Evolutionary conservation across 2,113 vertebrate species (phyloP), one percentile per base, ranked within the genome.

Genomic region (Ochotona princeps): DNA sequence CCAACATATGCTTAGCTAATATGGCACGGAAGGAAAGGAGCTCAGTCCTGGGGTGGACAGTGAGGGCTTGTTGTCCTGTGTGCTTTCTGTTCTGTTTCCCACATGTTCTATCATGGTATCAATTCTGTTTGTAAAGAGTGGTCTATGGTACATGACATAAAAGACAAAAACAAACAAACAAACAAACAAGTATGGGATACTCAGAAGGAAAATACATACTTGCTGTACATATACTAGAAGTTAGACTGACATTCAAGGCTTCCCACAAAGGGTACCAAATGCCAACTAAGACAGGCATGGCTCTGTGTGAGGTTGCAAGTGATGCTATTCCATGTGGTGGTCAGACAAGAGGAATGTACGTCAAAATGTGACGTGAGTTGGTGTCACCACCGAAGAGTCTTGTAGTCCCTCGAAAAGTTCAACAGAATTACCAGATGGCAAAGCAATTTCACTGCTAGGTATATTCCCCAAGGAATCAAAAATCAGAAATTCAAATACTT

Each of bases 121-220:
- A 44, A 63, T 74, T 69, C 32, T 66, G 61, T 63, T 54, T 5
- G 8, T 11, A 69, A 44, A 44, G 20, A 15, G 20, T 32, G 51
- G 25, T 5, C 44, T 38, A 35, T 6, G 35, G 9, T 9, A 12
- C 21, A 26, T 18, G 26, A 2, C 21, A 10, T 26, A 14, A 26
- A 14, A 63, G 47, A n/a, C 20, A 60, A 25, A n/a, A n/a, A n/a
- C n/a, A n/a, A 72, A 61, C 1, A 11, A 51, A 7, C 18, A 15
- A 17, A 0, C 7, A 6, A 44, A 44, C 38, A 44, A 44, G 38
- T 6, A 44, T 44, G 0, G 0, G 1, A 17, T 3, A 47, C 18
- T 54, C 8, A 0, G 73, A 20, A 91, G 32, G 30, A 47, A 65
- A n/a, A 65, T 32, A 26, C 13, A 21, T 3, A 26, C 13, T 47